phyloP scores from a whole-genome alignment of 2,113 vertebrate genomes.

The Hydrolagus affinis region DNA sequence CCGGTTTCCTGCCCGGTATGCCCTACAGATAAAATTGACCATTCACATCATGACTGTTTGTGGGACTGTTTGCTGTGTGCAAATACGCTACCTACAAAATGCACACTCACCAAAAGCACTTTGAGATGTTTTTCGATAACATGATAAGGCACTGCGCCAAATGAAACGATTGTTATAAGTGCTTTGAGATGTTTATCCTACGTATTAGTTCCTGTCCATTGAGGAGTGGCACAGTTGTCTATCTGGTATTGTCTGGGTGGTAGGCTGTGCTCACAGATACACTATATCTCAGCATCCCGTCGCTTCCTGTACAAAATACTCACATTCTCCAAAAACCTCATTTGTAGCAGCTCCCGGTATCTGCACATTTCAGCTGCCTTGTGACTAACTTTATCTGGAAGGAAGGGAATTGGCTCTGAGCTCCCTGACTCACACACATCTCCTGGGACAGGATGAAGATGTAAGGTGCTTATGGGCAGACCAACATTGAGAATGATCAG shows the following conservation, averaged over 20 bases:
- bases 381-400: background rate
- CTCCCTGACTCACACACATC: background rate
- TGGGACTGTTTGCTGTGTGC: too few species aligned
- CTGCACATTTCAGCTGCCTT: too few species aligned
- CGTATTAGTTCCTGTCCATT: background rate
- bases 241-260: background rate
- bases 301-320: too few species aligned
- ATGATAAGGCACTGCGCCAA: too few species aligned
- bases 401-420: background rate
- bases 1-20: too few species aligned
- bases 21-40: too few species aligned
- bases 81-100: too few species aligned
- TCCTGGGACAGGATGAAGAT: too few species aligned
- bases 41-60: too few species aligned
- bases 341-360: background rate
- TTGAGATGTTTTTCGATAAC: too few species aligned
- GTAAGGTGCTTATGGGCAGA: background rate
- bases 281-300: background rate
- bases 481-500: background rate
- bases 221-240: background rate
- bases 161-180: too few species aligned
- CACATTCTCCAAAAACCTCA: background rate
- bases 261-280: background rate
- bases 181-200: background rate
- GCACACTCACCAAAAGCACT: too few species aligned